Evolutionary conservation across 2,113 vertebrate genomes (phyloP).

Genomic region (Ictidomys tridecemlineatus): DNA sequence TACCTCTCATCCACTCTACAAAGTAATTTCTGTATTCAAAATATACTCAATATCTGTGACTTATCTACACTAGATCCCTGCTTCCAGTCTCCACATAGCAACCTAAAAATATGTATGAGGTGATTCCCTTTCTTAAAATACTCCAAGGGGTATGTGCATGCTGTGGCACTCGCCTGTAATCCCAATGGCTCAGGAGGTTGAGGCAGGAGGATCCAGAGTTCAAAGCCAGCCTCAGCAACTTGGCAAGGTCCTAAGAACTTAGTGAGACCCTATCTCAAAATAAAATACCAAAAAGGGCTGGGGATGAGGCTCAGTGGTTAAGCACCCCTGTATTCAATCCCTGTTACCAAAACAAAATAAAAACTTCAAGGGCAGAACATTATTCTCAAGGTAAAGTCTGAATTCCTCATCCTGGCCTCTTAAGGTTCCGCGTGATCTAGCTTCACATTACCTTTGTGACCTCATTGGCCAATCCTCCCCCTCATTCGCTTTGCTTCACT

Average conservation of each 20-base stretch:
- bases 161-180: too few relatives aligned
- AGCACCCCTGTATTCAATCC: too few relatives aligned
- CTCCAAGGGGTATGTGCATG: not conserved
- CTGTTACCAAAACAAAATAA: too few relatives aligned
- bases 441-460: conserved; percentile 7
- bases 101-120: not conserved
- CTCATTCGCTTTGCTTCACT: not conserved
- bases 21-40: not conserved
- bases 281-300: too few relatives aligned
- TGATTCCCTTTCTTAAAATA: conserved; percentile 62
- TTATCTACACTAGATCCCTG: not conserved
- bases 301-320: too few relatives aligned
- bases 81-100: not conserved
- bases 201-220: too few relatives aligned
- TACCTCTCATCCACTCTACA: not conserved
- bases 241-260: too few relatives aligned
- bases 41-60: not conserved
- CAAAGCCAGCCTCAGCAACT: too few relatives aligned
- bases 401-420: conserved; percentile 55
- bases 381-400: conserved; percentile 62
- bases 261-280: too few relatives aligned
- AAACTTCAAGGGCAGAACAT: not conserved
- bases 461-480: not conserved
- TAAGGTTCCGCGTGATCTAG: conserved; percentile 9
- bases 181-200: too few relatives aligned